Evolutionary conservation across 2,797 vertebrate species (phyloP).

Genomic region (Iguana delicatissima): DNA sequence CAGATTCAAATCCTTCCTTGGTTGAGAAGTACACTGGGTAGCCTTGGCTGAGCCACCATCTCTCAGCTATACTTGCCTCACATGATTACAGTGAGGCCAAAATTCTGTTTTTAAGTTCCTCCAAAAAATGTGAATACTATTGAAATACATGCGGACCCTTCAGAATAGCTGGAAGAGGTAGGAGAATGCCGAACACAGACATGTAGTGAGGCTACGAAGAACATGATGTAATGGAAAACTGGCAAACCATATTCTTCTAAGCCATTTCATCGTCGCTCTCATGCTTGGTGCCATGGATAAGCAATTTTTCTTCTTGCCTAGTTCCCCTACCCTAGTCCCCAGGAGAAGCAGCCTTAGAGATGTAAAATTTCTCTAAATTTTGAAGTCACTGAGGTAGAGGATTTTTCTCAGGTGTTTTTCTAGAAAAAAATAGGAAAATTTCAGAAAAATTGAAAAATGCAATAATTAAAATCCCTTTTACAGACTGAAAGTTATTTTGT

Average conservation of each 20-base stretch:
- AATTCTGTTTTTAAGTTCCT: neutral
- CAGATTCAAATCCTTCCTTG: neutral
- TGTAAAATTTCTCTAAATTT: too few species aligned
- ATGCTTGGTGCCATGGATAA: neutral
- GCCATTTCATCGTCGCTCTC: neutral
- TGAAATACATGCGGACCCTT: neutral
- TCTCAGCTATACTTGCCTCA: too few species aligned
- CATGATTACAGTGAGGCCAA: neutral
- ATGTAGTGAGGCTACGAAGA: neutral
- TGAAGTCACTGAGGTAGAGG: too few species aligned
- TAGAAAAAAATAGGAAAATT: too few species aligned
- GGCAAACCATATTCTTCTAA: neutral
- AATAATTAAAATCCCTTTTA: too few species aligned
- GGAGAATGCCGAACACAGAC: neutral
- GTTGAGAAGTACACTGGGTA: neutral
- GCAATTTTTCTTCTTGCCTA: too few species aligned
- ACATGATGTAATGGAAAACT: neutral
- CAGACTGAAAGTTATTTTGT: too few species aligned
- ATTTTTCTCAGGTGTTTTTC: too few species aligned
- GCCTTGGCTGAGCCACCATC: neutral
- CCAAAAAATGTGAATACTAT: neutral
- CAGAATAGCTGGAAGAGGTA: neutral
- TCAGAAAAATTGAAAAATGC: too few species aligned
- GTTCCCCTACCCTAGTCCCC: too few species aligned
- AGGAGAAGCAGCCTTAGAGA: neutral